phyloP scores from a whole-genome alignment of 1,140 invertebrate species.

The Platorchestia sp. region DNA sequence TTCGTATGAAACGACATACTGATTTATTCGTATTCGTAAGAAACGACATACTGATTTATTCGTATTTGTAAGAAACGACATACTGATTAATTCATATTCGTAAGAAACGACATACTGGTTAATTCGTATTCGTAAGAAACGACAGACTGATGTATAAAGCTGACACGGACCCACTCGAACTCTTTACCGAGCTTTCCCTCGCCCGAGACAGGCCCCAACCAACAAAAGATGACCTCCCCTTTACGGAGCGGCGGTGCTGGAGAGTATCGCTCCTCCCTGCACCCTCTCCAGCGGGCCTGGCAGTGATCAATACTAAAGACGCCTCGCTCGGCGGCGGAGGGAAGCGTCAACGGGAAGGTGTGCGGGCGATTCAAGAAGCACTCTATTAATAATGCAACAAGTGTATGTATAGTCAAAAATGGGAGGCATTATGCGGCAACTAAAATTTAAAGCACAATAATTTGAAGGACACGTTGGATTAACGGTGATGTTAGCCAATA shows the following conservation, averaged over 20 bases:
- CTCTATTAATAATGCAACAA: neutral
- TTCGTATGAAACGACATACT: neutral
- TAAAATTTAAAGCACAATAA: neutral
- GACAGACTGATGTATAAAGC: no score
- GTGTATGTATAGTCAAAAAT: neutral
- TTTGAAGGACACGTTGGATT: neutral
- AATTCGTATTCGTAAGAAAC: neutral
- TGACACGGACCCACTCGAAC: neutral
- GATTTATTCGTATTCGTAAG: neutral
- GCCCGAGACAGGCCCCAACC: neutral
- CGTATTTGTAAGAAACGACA: no score
- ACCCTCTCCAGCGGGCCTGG: neutral
- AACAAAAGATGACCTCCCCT: conserved; percentile 19
- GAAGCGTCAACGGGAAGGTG: neutral
- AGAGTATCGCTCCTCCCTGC: neutral
- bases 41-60: no score
- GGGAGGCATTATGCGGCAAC: neutral
- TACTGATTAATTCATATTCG: no score
- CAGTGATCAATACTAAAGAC: conserved; percentile 35
- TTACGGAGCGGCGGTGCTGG: neutral
- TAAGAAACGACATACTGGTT: neutral
- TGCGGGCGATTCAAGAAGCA: neutral
- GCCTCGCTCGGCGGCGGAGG: neutral
- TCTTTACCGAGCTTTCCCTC: neutral
- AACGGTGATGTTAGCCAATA: no score